Evolutionary conservation across 2,113 vertebrate species (phyloP).

Genomic region (Xiphophorus maculatus): DNA sequence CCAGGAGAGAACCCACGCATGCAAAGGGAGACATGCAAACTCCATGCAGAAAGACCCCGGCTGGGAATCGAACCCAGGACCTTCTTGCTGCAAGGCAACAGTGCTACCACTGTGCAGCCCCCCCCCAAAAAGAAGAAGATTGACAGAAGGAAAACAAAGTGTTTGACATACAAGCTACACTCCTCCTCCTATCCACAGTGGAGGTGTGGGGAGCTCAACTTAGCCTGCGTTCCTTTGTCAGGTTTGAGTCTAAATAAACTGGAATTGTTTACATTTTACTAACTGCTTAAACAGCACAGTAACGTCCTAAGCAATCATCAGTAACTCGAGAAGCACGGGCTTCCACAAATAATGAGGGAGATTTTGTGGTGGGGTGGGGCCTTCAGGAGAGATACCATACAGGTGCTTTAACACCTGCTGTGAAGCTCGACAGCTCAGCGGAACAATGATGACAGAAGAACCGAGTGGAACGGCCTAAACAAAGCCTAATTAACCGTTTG

Average conservation of each 20-base stretch:
- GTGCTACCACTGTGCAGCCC: no score
- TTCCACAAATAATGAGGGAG: conserved; percentile 38
- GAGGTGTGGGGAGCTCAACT: conserved; percentile 44
- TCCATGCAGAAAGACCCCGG: no score
- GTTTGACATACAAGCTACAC: conserved; percentile 28
- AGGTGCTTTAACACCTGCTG: conserved; percentile 60
- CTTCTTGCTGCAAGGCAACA: no score
- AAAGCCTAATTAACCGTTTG: neutral
- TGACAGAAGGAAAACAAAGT: conserved; percentile 27
- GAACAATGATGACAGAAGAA: conserved; percentile 18
- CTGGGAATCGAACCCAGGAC: no score
- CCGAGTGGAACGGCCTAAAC: neutral
- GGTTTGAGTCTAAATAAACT: conserved; percentile 39
- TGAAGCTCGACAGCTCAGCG: conserved; percentile 58
- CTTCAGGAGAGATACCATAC: conserved; percentile 37
- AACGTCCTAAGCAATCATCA: conserved; percentile 16
- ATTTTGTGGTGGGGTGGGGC: conserved; percentile 58
- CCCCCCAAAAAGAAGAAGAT: no score
- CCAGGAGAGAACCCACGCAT: no score
- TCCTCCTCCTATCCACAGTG: conserved; percentile 31
- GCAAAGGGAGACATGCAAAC: no score
- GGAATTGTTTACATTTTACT: conserved; percentile 50
- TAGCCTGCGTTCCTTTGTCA: conserved; percentile 5
- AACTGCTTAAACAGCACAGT: conserved; percentile 27
- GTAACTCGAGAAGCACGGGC: conserved; percentile 57